Percentiles rank a stretch among this genome's conserved stretches.
Evolutionary conservation across 1,140 invertebrate genomes (phyloP).

Genomic region (Drosophila truncata): DNA sequence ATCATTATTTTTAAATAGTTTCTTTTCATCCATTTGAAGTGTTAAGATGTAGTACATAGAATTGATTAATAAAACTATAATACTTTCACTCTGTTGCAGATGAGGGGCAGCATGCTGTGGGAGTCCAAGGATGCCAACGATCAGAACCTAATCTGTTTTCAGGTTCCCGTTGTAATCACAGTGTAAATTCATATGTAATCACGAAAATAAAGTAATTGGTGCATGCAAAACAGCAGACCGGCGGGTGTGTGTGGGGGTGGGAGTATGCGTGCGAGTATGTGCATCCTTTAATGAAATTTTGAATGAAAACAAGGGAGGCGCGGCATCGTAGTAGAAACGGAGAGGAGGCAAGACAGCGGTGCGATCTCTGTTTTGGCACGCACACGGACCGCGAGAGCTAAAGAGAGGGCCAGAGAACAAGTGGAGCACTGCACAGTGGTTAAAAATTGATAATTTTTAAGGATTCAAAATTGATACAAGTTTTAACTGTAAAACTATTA

Average conservation of each 20-base stretch:
- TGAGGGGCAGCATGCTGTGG: conserved; percentile 79
- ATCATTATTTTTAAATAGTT: background rate
- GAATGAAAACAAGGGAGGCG: conserved; percentile 63
- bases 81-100: conserved; percentile 39
- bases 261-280: conserved; percentile 26
- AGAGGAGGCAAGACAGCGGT: conserved; percentile 18
- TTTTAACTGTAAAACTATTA: too few relatives aligned
- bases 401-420: conserved; percentile 27
- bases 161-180: conserved; percentile 75
- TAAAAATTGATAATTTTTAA: too few relatives aligned
- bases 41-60: background rate
- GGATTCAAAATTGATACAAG: too few relatives aligned
- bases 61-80: background rate
- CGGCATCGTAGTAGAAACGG: conserved; percentile 25
- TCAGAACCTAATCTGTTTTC: conserved; percentile 76
- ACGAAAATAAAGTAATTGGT: conserved; percentile 79
- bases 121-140: conserved; percentile 68
- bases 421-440: conserved; percentile 58
- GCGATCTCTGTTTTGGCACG: conserved; percentile 70
- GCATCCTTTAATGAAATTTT: conserved; percentile 77
- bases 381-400: conserved; percentile 24
- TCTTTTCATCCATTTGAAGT: background rate
- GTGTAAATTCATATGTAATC: conserved; percentile 50
- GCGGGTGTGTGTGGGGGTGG: conserved; percentile 12
- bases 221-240: conserved; percentile 64